Percentiles rank a stretch among this genome's conserved stretches.
phyloP scores from a whole-genome alignment of 2,888 invertebrate genomes.

The Meteorus colon region DNA sequence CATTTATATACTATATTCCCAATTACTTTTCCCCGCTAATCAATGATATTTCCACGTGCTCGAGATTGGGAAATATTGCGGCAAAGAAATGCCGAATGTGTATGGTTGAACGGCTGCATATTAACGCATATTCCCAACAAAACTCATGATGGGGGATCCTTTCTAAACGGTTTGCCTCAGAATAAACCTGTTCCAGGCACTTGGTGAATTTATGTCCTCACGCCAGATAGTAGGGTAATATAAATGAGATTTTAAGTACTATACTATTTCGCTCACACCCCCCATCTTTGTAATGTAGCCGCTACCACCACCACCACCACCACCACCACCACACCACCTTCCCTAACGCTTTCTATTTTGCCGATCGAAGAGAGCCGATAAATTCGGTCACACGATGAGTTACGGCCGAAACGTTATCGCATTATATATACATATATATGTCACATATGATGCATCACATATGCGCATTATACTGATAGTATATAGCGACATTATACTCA shows the following conservation, averaged over 20 bases:
- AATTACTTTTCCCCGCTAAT: too few species aligned
- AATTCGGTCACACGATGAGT: conserved; percentile 51
- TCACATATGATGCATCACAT: conserved; percentile 12
- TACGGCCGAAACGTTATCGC: conserved; percentile 46
- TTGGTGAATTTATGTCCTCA: conserved; percentile 65
- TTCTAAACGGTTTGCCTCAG: conserved; percentile 39
- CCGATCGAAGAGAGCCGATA: conserved; percentile 52
- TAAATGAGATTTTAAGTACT: conserved; percentile 70
- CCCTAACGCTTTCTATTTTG: conserved; percentile 51
- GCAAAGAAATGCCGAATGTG: conserved; percentile 10
- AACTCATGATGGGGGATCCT: conserved; percentile 25
- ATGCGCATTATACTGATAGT: conserved; percentile 16
- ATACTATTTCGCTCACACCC: conserved; percentile 53
- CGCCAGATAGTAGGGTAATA: conserved; percentile 64
- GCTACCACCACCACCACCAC: conserved; percentile 35
- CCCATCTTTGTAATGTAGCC: conserved; percentile 22
- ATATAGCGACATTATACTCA: not conserved
- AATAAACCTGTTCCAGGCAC: conserved; percentile 51
- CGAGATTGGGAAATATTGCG: not conserved
- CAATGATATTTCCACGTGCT: not conserved
- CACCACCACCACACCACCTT: conserved; percentile 33
- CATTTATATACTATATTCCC: too few species aligned
- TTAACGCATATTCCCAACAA: conserved; percentile 38
- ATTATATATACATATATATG: conserved; percentile 29
- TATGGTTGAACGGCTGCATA: conserved; percentile 33